phyloP scores from a whole-genome alignment of 2,888 invertebrate genomes.

The Parascotia fuliginaria region DNA sequence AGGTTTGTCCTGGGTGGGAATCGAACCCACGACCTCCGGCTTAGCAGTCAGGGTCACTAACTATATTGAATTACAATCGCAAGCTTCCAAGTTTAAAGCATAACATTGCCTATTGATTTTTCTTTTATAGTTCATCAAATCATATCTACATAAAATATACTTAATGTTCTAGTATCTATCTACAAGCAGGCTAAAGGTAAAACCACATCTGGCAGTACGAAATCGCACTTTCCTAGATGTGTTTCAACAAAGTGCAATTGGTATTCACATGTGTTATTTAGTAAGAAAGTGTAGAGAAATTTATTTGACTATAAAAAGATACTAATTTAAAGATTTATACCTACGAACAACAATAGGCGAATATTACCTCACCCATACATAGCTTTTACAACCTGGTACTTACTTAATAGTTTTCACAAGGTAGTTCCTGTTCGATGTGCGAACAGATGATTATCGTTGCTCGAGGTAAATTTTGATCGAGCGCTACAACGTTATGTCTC shows the following conservation, averaged over 20 bases:
- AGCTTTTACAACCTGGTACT: constrained; percentile 5
- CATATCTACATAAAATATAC: too few species aligned
- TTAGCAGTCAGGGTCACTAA: too few species aligned
- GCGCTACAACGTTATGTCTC: not conserved
- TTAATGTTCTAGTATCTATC: too few species aligned
- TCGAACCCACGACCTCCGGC: too few species aligned
- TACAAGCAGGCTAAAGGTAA: too few species aligned
- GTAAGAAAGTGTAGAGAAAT: not conserved
- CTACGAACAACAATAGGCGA: not conserved
- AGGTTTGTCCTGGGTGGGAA: too few species aligned
- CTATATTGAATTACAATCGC: too few species aligned
- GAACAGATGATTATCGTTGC: constrained; percentile 9
- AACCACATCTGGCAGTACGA: too few species aligned
- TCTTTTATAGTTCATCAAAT: too few species aligned
- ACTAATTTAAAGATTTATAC: not conserved
- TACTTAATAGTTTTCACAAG: constrained; percentile 11
- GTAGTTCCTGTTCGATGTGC: constrained; percentile 8
- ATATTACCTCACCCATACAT: not conserved
- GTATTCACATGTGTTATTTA: not conserved
- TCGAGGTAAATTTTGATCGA: constrained; percentile 4
- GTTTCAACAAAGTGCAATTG: not conserved
- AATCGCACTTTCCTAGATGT: too few species aligned
- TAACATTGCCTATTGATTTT: too few species aligned
- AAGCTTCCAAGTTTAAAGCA: too few species aligned
- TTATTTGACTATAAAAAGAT: not conserved